These are phyloP conservation scores for Lasioglossum pauxillum DNA, from an alignment of 2,888 invertebrate genomes.

Conservation along the genomic window DNA sequence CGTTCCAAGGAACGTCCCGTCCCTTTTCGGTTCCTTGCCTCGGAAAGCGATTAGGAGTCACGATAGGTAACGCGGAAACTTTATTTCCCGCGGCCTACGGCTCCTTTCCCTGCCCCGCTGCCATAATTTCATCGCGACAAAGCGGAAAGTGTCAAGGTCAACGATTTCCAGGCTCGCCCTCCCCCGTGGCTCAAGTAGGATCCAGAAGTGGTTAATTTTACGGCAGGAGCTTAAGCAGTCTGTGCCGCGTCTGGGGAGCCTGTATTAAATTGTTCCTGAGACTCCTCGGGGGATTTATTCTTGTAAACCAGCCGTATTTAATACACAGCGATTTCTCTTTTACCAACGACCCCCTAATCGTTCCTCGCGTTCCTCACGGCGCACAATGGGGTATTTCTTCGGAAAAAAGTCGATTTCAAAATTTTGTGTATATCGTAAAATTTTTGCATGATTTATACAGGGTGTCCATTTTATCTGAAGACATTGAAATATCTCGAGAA, in stretches of 20 bases:
- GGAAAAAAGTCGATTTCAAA: too few relatives aligned
- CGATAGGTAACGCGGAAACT: neutral
- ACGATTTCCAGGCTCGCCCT: neutral
- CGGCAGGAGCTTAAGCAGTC: constrained; percentile 21
- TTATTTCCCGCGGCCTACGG: constrained; percentile 22
- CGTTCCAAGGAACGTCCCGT: constrained; percentile 4
- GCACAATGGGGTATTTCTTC: too few relatives aligned
- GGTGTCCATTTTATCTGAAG: too few relatives aligned
- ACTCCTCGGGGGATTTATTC: neutral
- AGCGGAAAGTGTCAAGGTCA: constrained; percentile 39
- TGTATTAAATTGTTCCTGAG: neutral
- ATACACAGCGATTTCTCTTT: neutral
- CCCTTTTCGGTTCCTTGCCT: neutral
- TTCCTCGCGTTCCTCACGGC: neutral
- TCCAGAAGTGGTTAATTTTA: constrained; percentile 37
- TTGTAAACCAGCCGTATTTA: neutral
- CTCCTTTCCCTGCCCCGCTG: neutral
- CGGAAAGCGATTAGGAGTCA: constrained; percentile 26
- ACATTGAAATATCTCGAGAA: too few relatives aligned
- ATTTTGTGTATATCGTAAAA: too few relatives aligned
- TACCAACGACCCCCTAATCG: neutral
- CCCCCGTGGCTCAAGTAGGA: constrained; percentile 15
- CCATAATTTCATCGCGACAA: constrained; percentile 33
- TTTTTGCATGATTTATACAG: too few relatives aligned
- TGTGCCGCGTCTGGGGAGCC: neutral